A percentile compares a stretch with the other conserved stretches of the same genome.
Evolutionary conservation across 1,140 invertebrate species (phyloP).

Genomic region (Drosophila bipectinata): DNA sequence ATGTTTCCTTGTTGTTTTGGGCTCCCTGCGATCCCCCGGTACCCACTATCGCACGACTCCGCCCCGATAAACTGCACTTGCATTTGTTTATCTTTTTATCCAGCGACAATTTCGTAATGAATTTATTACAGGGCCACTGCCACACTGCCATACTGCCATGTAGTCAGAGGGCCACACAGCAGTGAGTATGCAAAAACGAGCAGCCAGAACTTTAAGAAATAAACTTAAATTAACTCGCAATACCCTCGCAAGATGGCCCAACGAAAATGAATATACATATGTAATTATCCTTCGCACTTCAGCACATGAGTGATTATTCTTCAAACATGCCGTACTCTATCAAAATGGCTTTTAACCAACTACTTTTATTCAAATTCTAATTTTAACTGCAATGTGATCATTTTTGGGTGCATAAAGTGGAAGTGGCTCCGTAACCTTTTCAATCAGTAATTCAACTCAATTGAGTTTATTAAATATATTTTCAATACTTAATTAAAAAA

Average conservation of each 20-base stretch:
- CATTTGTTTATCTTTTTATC: slow-evolving; percentile 77
- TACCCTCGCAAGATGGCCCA: slow-evolving; percentile 35
- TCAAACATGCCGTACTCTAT: neutral
- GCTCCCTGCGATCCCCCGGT: slow-evolving; percentile 22
- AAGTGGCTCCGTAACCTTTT: no score
- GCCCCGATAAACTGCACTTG: slow-evolving; percentile 33
- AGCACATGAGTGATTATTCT: neutral
- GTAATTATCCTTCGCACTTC: neutral
- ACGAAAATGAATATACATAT: neutral
- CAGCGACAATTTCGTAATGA: slow-evolving; percentile 79
- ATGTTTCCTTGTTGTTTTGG: slow-evolving; percentile 55
- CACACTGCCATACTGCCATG: neutral
- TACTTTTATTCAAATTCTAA: no score
- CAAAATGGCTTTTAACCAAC: no score
- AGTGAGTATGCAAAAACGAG: slow-evolving; percentile 60
- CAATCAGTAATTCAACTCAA: no score
- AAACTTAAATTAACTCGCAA: slow-evolving; percentile 78
- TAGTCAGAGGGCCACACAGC: slow-evolving; percentile 30
- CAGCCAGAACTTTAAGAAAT: slow-evolving; percentile 55
- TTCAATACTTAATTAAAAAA: no score
- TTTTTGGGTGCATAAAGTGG: no score
- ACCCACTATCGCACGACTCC: neutral
- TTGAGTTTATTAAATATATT: no score
- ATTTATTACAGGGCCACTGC: slow-evolving; percentile 67
- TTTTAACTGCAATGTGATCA: no score